A percentile compares a stretch with the other conserved stretches of the same genome.
These are phyloP conservation scores for Garra rufa DNA, from an alignment of 2,113 vertebrate genomes.

Conservation along the genomic window DNA sequence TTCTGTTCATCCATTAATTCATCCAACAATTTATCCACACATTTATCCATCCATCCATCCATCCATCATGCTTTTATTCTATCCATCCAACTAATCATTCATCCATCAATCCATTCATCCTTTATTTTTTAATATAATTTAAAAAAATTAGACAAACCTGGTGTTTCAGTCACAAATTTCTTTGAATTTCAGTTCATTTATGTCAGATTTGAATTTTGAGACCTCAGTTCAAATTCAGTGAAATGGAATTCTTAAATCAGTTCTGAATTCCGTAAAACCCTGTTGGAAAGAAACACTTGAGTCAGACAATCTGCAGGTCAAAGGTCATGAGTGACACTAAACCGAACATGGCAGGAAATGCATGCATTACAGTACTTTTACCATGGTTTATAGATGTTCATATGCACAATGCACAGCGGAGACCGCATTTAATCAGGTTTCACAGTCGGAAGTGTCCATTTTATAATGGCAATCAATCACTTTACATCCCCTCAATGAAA, in stretches of 20 bases:
- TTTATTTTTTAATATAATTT: too few species aligned
- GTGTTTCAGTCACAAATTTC: neutral
- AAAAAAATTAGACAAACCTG: too few species aligned
- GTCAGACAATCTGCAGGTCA: neutral
- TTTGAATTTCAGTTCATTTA: neutral
- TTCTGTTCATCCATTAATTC: too few species aligned
- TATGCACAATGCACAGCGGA: neutral
- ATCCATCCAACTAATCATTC: too few species aligned
- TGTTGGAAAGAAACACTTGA: neutral
- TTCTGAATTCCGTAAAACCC: neutral
- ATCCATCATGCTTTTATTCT: too few species aligned
- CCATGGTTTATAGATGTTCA: neutral
- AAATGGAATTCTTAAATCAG: neutral
- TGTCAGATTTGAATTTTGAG: neutral
- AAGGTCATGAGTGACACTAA: neutral
- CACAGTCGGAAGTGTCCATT: neutral
- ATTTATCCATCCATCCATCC: too few species aligned
- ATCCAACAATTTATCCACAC: neutral
- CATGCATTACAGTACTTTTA: neutral
- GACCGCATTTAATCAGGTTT: neutral
- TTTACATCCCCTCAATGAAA: slow-evolving; percentile 7
- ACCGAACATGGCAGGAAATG: neutral
- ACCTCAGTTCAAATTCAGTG: neutral
- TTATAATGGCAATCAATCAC: slow-evolving; percentile 16
- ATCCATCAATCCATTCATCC: too few species aligned